These are phyloP conservation scores for Limnephilus rhombicus DNA, from an alignment of 2,888 invertebrate species.

Conservation along the genomic window DNA sequence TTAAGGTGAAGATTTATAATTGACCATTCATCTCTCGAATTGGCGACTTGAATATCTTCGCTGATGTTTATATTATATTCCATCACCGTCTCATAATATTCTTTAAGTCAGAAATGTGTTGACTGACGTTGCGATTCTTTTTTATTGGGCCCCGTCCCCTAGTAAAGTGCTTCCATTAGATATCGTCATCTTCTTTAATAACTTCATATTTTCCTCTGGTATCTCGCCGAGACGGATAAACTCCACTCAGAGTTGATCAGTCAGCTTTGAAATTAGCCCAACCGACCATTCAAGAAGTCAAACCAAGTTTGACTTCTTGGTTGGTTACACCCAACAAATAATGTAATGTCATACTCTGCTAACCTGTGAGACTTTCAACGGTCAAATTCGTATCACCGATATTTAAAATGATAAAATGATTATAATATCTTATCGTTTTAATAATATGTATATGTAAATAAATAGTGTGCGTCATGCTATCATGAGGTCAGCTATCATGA, in stretches of 20 bases:
- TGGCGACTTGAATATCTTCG: background rate
- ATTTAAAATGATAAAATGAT: no score
- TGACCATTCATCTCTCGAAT: background rate
- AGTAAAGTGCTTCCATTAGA: background rate
- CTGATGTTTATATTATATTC: background rate
- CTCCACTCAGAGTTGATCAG: background rate
- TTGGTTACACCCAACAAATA: background rate
- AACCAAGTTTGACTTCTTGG: background rate
- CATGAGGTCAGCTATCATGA: no score
- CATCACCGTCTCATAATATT: background rate
- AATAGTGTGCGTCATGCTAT: no score
- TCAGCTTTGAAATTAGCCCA: no score
- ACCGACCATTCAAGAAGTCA: background rate
- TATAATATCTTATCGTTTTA: no score
- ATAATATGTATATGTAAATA: no score
- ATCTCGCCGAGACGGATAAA: background rate
- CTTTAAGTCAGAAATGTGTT: slow-evolving; percentile 5
- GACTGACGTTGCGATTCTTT: background rate
- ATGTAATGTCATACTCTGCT: background rate
- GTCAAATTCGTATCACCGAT: no score
- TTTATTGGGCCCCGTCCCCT: background rate
- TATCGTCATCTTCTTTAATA: slow-evolving; percentile 23
- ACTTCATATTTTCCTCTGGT: background rate
- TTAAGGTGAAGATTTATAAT: background rate
- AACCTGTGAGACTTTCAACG: background rate